phyloP scores from a whole-genome alignment of 2,113 vertebrate genomes.

The Recurvirostra avosetta region DNA sequence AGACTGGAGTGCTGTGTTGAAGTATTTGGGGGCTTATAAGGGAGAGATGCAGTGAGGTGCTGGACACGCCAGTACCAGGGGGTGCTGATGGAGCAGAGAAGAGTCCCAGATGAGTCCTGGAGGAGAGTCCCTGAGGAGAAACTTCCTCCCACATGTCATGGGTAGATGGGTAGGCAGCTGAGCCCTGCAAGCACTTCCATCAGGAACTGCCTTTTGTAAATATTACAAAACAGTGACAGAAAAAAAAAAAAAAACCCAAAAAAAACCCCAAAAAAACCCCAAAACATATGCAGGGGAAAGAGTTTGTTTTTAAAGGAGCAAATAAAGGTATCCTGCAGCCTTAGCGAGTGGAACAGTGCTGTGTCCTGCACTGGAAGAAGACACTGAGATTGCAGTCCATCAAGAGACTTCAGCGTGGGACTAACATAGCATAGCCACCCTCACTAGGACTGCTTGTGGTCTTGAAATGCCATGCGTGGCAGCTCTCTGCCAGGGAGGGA shows the following conservation, averaged over 20 bases:
- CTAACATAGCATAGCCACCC: background rate
- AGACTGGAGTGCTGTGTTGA: background rate
- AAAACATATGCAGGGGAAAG: background rate
- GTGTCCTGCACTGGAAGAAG: background rate
- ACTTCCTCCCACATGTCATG: background rate
- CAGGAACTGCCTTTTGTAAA: background rate
- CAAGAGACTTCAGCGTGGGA: background rate
- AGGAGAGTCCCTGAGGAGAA: background rate
- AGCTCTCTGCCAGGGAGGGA: background rate
- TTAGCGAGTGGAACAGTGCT: background rate
- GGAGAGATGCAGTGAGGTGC: background rate
- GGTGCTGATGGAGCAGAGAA: background rate
- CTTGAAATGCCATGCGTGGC: background rate
- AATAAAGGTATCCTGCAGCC: background rate
- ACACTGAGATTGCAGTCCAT: background rate
- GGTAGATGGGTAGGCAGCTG: background rate
- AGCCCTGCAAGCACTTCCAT: background rate
- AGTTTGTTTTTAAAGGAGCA: background rate
- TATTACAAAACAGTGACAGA: background rate
- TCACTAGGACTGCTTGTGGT: background rate
- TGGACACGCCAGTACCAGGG: background rate
- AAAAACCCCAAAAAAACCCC: background rate
- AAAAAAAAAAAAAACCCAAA: background rate
- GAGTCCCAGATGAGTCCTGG: background rate
- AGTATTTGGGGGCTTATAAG: background rate